phyloP scores from a whole-genome alignment of 2,797 vertebrate species.

The Sebastolobus alascanus region DNA sequence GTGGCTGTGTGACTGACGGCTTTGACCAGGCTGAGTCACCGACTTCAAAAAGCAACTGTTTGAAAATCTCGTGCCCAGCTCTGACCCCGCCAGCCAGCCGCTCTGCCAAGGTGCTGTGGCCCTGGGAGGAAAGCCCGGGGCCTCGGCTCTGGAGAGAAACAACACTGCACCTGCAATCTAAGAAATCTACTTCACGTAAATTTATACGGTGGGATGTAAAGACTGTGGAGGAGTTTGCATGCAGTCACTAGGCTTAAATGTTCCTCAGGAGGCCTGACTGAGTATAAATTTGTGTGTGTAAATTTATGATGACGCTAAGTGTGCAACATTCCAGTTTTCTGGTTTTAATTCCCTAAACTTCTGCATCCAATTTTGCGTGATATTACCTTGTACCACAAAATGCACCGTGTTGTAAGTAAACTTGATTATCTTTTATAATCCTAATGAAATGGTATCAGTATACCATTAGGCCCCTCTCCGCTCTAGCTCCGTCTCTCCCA shows the following conservation, averaged over 20 bases:
- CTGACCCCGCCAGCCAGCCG: conserved; percentile 56
- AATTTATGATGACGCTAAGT: conserved; percentile 41
- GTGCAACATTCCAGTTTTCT: conserved; percentile 33
- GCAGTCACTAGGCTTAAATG: conserved; percentile 28
- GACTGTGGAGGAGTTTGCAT: conserved; percentile 43
- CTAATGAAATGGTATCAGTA: conserved; percentile 59
- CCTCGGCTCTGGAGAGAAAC: conserved; percentile 48
- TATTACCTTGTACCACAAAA: conserved; percentile 41
- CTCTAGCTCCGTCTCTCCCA: conserved; percentile 64
- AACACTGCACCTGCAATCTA: conserved; percentile 62
- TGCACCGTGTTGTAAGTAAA: conserved; percentile 38
- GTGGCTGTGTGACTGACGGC: conserved; percentile 62
- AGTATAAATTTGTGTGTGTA: conserved; percentile 23
- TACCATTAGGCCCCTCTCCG: conserved; percentile 60
- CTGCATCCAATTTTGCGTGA: conserved; percentile 37
- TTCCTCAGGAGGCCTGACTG: conserved; percentile 41
- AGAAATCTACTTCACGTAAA: conserved; percentile 51
- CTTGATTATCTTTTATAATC: conserved; percentile 48
- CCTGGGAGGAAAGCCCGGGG: conserved; percentile 47
- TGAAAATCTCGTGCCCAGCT: conserved; percentile 70
- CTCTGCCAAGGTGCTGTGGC: conserved; percentile 49
- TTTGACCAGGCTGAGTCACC: conserved; percentile 76
- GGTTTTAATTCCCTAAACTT: conserved; percentile 49
- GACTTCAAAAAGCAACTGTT: conserved; percentile 63
- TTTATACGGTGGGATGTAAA: conserved; percentile 51